A percentile compares a stretch with the other conserved stretches of the same genome.
These are phyloP conservation scores for Semnopithecus entellus DNA, from an alignment of 2,113 vertebrate species.

Conservation along the genomic window DNA sequence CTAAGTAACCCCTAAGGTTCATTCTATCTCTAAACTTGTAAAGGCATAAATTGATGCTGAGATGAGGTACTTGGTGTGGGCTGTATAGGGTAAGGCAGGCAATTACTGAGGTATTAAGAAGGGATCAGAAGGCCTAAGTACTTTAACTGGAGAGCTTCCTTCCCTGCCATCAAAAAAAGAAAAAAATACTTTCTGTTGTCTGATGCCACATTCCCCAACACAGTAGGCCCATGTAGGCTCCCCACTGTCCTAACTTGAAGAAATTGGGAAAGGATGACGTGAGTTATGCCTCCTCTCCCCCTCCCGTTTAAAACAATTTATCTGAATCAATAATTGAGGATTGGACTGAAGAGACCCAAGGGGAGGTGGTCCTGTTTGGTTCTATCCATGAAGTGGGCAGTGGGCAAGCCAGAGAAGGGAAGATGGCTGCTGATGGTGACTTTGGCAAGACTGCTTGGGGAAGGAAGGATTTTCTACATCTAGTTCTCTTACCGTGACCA, in stretches of 20 bases:
- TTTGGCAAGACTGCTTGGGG: background rate
- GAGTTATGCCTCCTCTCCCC: background rate
- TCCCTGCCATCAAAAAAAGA: background rate
- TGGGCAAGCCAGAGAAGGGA: background rate
- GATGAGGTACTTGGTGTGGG: background rate
- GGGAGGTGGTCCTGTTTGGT: background rate
- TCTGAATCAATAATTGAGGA: background rate
- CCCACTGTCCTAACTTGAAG: background rate
- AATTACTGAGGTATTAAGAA: background rate
- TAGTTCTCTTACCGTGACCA: conserved; percentile 23
- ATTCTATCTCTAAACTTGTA: background rate
- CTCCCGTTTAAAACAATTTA: background rate
- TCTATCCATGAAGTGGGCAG: background rate
- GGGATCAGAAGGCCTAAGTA: background rate
- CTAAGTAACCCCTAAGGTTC: background rate
- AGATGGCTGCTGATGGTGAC: conserved; percentile 10
- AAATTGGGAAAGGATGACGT: background rate
- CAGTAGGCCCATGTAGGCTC: background rate
- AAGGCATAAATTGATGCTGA: background rate
- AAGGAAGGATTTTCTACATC: background rate
- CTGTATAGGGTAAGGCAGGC: no score
- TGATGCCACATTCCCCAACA: background rate
- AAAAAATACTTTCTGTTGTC: background rate
- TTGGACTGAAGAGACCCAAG: background rate
- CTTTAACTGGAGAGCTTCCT: background rate